Evolutionary conservation across 35 echinoderm and acorn worm genomes (phyloP).

Genomic region (Amphiura filiformis): DNA sequence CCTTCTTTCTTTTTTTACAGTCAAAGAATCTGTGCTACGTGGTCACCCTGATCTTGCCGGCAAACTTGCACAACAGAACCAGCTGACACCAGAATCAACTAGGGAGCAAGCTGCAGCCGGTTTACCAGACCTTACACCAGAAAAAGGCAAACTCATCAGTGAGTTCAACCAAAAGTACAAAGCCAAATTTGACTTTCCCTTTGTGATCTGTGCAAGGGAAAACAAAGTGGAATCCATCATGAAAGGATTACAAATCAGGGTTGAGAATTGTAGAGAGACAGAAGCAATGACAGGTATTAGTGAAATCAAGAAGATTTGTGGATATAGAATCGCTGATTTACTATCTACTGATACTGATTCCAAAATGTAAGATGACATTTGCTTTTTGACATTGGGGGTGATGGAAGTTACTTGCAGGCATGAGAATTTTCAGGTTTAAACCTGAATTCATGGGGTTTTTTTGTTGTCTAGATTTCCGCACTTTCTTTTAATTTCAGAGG

Average conservation of each 20-base stretch:
- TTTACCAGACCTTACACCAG: constrained; percentile 23
- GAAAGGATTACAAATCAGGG: constrained; percentile 20
- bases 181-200: constrained; percentile 59
- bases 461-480: too few species aligned
- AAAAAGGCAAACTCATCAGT: constrained; percentile 23
- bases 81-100: constrained; percentile 49
- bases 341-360: neutral
- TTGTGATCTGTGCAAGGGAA: constrained; percentile 66
- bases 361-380: neutral
- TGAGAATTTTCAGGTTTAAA: too few species aligned
- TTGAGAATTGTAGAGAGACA: constrained; percentile 25
- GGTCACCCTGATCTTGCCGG: constrained; percentile 63
- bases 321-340: constrained; percentile 39
- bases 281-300: constrained; percentile 35
- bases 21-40: constrained; percentile 44
- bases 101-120: constrained; percentile 47
- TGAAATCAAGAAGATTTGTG: constrained; percentile 70
- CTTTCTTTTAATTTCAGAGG: too few species aligned
- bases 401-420: too few species aligned
- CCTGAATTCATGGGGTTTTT: too few species aligned
- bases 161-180: constrained; percentile 40
- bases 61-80: constrained; percentile 18
- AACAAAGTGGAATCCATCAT: constrained; percentile 50
- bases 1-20: neutral
- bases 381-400: too few species aligned